Conservation (phyloP, 92 coral and sea anemone genomes). For the Bergia sp. region DNA sequence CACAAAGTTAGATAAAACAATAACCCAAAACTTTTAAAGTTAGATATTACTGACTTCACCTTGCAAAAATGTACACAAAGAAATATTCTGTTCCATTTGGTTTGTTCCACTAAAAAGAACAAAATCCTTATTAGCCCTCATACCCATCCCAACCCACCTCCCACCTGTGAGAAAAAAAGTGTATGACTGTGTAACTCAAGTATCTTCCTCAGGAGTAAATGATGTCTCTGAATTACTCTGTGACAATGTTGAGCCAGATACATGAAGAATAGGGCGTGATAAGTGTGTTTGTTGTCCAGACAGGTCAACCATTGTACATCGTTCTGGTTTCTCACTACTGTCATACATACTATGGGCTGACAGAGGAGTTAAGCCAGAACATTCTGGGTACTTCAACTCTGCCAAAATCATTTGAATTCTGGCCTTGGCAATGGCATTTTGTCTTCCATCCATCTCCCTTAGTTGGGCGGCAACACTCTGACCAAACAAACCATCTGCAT, state of each 20-base stretch:
- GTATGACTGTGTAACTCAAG: not conserved
- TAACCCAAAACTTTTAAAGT: too few relatives aligned
- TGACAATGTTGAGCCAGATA: not conserved
- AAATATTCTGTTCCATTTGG: too few relatives aligned
- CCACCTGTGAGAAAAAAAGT: too few relatives aligned
- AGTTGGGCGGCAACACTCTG: slow-evolving; percentile 65
- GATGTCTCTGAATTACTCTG: slow-evolving; percentile 29
- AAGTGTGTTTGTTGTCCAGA: slow-evolving; percentile 28
- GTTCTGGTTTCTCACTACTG: slow-evolving; percentile 26
- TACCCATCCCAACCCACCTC: too few relatives aligned
- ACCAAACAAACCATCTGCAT: slow-evolving; percentile 49
- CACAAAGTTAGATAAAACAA: too few relatives aligned
- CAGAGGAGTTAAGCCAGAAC: slow-evolving; percentile 18
- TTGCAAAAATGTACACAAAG: too few relatives aligned
- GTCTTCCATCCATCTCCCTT: slow-evolving; percentile 52
- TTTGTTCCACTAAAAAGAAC: too few relatives aligned
- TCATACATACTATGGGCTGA: slow-evolving; percentile 18
- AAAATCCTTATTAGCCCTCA: too few relatives aligned
- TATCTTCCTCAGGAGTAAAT: slow-evolving; percentile 6
- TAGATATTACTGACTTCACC: too few relatives aligned
- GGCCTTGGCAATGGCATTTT: slow-evolving; percentile 60
- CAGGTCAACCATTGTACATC: slow-evolving; percentile 44
- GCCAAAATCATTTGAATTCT: slow-evolving; percentile 57
- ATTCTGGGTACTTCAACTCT: slow-evolving; percentile 52
- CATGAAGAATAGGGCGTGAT: slow-evolving; percentile 8